These are phyloP conservation scores for Balanococcus diminutus DNA, from an alignment of 2,888 invertebrate genomes.

Conservation along the genomic window DNA sequence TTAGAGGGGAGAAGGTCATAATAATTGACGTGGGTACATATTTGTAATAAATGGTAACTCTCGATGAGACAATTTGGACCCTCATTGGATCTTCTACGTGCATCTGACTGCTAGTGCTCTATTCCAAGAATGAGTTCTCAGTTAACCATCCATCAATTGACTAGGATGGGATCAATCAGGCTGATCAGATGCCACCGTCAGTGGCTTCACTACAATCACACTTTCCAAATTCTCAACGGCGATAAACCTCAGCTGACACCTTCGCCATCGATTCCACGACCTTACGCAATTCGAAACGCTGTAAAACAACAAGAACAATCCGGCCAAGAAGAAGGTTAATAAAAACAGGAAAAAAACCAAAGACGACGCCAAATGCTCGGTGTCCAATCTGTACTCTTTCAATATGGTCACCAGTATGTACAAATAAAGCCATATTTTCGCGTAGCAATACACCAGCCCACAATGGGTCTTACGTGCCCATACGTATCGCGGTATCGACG, in stretches of 20 bases:
- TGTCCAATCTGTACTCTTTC: not conserved
- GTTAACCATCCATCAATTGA: too few relatives aligned
- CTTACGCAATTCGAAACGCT: not conserved
- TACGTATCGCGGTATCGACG: constrained; percentile 38
- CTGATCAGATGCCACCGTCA: not conserved
- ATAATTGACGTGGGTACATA: too few relatives aligned
- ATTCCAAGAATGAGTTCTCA: too few relatives aligned
- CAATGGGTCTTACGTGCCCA: constrained; percentile 36
- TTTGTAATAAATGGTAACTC: too few relatives aligned
- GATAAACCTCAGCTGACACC: constrained; percentile 30
- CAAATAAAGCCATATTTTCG: constrained; percentile 46
- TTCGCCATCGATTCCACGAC: constrained; percentile 42
- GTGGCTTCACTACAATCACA: not conserved
- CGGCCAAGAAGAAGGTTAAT: not conserved
- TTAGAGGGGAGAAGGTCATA: too few relatives aligned
- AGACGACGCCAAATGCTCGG: not conserved
- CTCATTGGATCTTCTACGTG: too few relatives aligned
- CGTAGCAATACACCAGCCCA: constrained; percentile 30
- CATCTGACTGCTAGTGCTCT: too few relatives aligned
- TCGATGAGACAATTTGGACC: too few relatives aligned
- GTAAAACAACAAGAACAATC: not conserved
- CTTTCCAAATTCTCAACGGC: not conserved
- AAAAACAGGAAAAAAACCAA: constrained; percentile 10
- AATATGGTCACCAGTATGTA: constrained; percentile 33
- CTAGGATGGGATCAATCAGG: not conserved